phyloP scores from a whole-genome alignment of 2,888 invertebrate genomes.

The Nemoura dubitans region DNA sequence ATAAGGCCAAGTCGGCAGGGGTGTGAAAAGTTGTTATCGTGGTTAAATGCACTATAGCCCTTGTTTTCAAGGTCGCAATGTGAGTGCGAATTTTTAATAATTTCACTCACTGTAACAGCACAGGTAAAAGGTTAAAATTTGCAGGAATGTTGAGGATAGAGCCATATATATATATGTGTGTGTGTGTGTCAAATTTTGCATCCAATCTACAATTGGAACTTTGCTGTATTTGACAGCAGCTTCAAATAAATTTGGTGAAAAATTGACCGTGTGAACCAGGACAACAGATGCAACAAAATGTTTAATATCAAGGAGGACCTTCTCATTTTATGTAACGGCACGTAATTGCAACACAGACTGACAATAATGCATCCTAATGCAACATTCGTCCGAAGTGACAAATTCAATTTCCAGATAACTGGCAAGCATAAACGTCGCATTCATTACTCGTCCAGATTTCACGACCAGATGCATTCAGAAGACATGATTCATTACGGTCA shows the following conservation, averaged over 20 bases:
- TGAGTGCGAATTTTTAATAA: background rate
- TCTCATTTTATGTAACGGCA: background rate
- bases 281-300: no score
- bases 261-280: no score
- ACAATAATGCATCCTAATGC: background rate
- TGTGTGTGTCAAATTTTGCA: no score
- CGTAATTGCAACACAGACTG: no score
- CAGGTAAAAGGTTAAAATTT: background rate
- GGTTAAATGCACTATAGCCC: background rate
- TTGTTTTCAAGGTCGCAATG: background rate
- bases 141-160: background rate
- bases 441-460: background rate
- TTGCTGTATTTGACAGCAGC: no score
- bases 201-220: no score
- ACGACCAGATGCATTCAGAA: background rate
- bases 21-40: background rate
- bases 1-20: background rate
- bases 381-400: background rate
- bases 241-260: no score
- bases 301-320: background rate
- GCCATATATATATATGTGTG: no score
- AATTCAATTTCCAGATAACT: background rate
- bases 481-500: background rate
- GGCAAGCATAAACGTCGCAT: background rate
- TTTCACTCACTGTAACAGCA: background rate